These are phyloP conservation scores for Polyommatus icarus DNA, from an alignment of 2,888 invertebrate genomes.

Conservation along the genomic window DNA sequence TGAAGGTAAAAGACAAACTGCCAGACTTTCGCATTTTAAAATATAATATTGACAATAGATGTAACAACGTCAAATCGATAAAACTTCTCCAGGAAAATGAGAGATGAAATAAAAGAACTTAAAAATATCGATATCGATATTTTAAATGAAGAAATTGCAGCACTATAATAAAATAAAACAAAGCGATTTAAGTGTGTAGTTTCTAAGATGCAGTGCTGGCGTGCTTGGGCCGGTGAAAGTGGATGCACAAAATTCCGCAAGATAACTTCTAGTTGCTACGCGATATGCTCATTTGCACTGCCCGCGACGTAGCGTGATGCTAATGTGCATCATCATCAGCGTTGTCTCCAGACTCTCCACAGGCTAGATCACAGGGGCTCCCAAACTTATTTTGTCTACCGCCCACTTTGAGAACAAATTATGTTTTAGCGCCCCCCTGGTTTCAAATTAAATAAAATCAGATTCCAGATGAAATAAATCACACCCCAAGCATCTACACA, in stretches of 20 bases:
- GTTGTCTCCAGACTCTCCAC: neutral
- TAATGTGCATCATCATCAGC: neutral
- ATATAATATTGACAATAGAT: too few relatives aligned
- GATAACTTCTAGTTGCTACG: constrained; percentile 32
- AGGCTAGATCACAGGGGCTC: too few relatives aligned
- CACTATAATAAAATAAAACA: constrained; percentile 35
- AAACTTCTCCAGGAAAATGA: neutral
- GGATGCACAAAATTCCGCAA: constrained; percentile 65
- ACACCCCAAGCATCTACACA: too few relatives aligned
- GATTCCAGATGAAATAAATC: too few relatives aligned
- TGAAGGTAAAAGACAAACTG: too few relatives aligned
- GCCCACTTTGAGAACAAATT: too few relatives aligned
- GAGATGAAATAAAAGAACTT: neutral
- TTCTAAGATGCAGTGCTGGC: constrained; percentile 63
- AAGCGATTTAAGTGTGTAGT: constrained; percentile 51
- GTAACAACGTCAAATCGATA: neutral
- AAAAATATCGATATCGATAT: constrained; percentile 24
- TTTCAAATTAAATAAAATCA: too few relatives aligned
- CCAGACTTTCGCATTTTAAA: too few relatives aligned
- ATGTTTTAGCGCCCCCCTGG: too few relatives aligned
- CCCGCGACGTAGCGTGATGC: constrained; percentile 9
- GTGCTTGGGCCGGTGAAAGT: constrained; percentile 72
- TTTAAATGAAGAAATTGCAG: neutral
- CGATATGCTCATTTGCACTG: neutral
- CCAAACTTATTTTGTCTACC: too few relatives aligned